phyloP scores from a whole-genome alignment of 2,888 invertebrate species.

The Hydriomena furcata region DNA sequence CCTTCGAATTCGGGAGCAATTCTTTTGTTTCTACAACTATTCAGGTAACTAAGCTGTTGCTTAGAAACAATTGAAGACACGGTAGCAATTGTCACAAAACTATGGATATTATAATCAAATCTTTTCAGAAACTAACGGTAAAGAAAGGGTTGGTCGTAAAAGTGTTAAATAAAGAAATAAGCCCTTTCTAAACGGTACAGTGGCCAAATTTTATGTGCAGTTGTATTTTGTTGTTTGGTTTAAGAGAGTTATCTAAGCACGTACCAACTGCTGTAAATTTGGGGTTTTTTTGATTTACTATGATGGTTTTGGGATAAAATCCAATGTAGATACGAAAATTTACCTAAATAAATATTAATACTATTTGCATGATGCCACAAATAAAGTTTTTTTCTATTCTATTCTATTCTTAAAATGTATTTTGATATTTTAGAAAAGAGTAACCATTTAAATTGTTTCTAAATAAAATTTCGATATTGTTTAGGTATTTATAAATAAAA shows the following conservation, averaged over 20 bases:
- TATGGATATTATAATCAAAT: constrained; percentile 58
- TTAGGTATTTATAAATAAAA: no score
- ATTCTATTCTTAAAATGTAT: no score
- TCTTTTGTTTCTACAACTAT: constrained; percentile 11
- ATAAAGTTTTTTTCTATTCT: no score
- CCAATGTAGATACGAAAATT: neutral
- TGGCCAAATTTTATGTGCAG: constrained; percentile 55
- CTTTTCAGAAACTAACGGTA: constrained; percentile 47
- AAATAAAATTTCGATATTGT: no score
- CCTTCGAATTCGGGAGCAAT: constrained; percentile 11
- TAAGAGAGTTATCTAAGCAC: constrained; percentile 24
- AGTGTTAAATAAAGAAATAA: constrained; percentile 43
- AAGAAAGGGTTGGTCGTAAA: constrained; percentile 37
- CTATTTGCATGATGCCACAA: no score
- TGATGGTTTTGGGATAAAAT: neutral
- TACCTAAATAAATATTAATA: no score
- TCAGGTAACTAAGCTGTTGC: constrained; percentile 15
- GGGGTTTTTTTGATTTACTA: constrained; percentile 14
- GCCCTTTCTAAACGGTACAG: constrained; percentile 58
- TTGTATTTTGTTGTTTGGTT: constrained; percentile 31
- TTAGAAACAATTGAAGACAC: constrained; percentile 29
- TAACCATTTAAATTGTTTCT: no score
- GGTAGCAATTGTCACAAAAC: constrained; percentile 42
- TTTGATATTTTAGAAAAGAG: no score
- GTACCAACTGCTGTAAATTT: constrained; percentile 15